These are phyloP conservation scores for Cyprinodon tularosa DNA, from an alignment of 2,113 vertebrate species.

Conservation along the genomic window DNA sequence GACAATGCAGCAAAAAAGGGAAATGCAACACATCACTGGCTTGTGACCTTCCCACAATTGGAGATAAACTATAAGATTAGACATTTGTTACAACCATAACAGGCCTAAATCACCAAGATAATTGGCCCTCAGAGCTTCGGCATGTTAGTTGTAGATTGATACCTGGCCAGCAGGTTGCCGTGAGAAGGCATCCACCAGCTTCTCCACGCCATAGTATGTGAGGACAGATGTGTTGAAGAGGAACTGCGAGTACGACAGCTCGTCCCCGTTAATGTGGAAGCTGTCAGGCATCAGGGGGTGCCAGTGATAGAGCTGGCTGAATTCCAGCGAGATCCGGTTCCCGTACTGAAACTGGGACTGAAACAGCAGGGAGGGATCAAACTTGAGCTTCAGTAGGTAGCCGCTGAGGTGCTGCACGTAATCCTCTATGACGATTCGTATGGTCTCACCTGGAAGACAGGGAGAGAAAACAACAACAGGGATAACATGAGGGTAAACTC, in stretches of 20 bases:
- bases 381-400: slow-evolving; percentile 90
- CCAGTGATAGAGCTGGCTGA: slow-evolving; percentile 99
- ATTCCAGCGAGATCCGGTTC: slow-evolving; percentile 93
- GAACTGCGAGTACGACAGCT: slow-evolving; percentile 87
- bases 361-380: slow-evolving; percentile 91
- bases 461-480: neutral
- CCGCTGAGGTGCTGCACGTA: slow-evolving; percentile 97
- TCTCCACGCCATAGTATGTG: slow-evolving; percentile 85
- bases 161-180: slow-evolving; percentile 91
- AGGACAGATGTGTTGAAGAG: slow-evolving; percentile 93
- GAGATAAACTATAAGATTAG: neutral
- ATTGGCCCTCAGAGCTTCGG: neutral
- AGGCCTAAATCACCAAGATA: neutral
- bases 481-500: too few species aligned
- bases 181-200: slow-evolving; percentile 90
- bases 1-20: slow-evolving; percentile 1
- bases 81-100: neutral
- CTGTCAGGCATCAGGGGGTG: slow-evolving; percentile 93
- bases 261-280: slow-evolving; percentile 82
- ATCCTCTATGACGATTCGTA: slow-evolving; percentile 94
- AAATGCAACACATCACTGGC: neutral
- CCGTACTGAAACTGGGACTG: slow-evolving; percentile 88
- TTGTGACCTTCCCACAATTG: neutral
- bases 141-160: slow-evolving; percentile 23
- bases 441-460: slow-evolving; percentile 88